Evolutionary conservation across 2,888 invertebrate genomes (phyloP).

Genomic region (Cataglyphis rosenhaueri): DNA sequence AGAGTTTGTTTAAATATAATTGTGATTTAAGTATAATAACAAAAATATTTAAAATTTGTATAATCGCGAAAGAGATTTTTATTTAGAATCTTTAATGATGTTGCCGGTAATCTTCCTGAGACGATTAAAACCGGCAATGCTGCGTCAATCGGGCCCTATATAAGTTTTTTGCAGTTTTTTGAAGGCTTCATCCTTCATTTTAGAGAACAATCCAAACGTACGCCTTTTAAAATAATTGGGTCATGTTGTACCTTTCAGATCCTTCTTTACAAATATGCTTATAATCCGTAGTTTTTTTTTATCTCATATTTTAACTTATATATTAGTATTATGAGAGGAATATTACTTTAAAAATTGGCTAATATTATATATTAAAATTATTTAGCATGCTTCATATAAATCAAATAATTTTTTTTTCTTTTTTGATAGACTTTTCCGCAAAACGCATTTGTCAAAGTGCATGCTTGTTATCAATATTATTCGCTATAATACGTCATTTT

Average conservation of each 20-base stretch:
- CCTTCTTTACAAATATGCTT: not conserved
- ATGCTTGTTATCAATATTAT: slow-evolving; percentile 48
- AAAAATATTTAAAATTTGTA: not conserved
- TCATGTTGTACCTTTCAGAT: slow-evolving; percentile 72
- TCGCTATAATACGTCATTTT: slow-evolving; percentile 17
- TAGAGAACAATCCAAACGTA: slow-evolving; percentile 74
- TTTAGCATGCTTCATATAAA: not conserved
- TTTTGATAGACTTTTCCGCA: not conserved
- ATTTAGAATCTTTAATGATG: slow-evolving; percentile 55
- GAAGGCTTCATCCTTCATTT: slow-evolving; percentile 79
- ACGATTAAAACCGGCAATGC: slow-evolving; percentile 67
- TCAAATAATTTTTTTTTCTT: not conserved
- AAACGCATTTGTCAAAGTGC: not conserved
- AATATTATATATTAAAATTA: not conserved
- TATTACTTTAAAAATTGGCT: not conserved
- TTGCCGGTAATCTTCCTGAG: slow-evolving; percentile 48
- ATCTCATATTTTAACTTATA: not conserved
- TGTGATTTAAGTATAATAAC: not conserved
- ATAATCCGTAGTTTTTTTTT: not conserved
- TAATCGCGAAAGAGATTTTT: not conserved
- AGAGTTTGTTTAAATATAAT: not conserved
- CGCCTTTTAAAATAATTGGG: slow-evolving; percentile 79
- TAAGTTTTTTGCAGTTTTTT: slow-evolving; percentile 78
- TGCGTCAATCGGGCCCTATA: slow-evolving; percentile 31
- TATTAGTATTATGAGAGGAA: not conserved